A percentile compares a stretch with the other conserved stretches of the same genome.
Evolutionary conservation across 2,888 invertebrate genomes (phyloP).

Genomic region (Reticulitermes lucifugus): DNA sequence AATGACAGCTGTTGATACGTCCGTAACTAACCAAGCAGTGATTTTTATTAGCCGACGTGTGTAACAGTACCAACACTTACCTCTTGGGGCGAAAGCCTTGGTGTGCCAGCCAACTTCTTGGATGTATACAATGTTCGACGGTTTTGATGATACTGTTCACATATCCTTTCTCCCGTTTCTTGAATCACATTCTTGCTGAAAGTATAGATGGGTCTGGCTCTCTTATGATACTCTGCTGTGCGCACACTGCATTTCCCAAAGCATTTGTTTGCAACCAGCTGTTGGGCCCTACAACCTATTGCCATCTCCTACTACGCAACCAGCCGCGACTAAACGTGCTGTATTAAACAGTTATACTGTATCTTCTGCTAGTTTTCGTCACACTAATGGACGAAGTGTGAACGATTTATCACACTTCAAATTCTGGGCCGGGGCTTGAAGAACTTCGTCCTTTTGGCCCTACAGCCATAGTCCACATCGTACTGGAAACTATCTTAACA

Average conservation of each 20-base stretch:
- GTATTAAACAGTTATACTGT: neutral
- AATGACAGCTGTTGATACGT: too few species aligned
- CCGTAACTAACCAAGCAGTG: too few species aligned
- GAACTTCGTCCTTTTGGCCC: neutral
- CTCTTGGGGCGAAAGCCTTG: conserved; percentile 64
- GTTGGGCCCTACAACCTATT: conserved; percentile 47
- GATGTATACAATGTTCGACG: conserved; percentile 40
- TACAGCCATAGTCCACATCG: neutral
- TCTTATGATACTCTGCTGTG: conserved; percentile 26
- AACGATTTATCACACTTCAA: neutral
- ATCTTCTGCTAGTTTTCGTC: neutral
- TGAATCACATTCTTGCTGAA: conserved; percentile 6
- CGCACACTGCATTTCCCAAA: conserved; percentile 22
- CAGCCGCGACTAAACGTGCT: neutral
- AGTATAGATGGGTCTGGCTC: conserved; percentile 1
- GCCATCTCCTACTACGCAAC: conserved; percentile 31
- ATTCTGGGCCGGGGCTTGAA: neutral
- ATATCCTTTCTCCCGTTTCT: neutral
- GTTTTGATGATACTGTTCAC: neutral
- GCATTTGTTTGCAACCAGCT: conserved; percentile 42
- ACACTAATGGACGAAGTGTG: neutral
- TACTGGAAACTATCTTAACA: neutral
- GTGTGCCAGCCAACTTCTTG: conserved; percentile 53
- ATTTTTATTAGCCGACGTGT: too few species aligned
- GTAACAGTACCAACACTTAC: conserved; percentile 55